Conservation (phyloP, 1,140 invertebrate species). For the Scaptomyza hsui region DNA sequence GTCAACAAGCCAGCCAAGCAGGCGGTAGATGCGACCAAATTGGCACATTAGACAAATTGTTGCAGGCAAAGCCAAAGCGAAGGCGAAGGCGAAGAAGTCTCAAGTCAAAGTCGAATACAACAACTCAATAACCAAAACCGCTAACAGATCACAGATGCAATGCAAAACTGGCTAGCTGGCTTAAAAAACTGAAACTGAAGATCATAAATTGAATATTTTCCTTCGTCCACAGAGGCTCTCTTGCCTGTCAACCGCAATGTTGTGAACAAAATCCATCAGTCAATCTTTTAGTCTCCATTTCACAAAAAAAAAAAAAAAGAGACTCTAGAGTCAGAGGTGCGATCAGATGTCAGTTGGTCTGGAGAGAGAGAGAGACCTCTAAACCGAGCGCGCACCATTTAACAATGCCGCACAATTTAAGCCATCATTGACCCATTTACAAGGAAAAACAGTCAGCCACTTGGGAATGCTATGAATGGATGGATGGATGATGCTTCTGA, state of each 20-base stretch:
- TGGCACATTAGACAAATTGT: slow-evolving; percentile 81
- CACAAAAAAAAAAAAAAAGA: background rate
- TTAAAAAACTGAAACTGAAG: slow-evolving; percentile 38
- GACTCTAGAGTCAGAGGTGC: slow-evolving; percentile 19
- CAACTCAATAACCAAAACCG: slow-evolving; percentile 61
- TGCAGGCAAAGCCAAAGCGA: slow-evolving; percentile 22
- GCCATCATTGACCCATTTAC: slow-evolving; percentile 81
- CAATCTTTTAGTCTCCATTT: slow-evolving; percentile 45
- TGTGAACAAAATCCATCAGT: slow-evolving; percentile 43
- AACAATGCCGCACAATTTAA: slow-evolving; percentile 71
- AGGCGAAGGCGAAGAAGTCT: background rate
- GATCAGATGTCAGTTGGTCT: slow-evolving; percentile 66
- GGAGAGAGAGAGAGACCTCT: slow-evolving; percentile 37
- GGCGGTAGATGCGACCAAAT: slow-evolving; percentile 58
- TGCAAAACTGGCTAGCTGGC: slow-evolving; percentile 1
- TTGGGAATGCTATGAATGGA: slow-evolving; percentile 39
- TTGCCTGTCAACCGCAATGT: slow-evolving; percentile 31
- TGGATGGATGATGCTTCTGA: background rate
- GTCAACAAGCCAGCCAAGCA: slow-evolving; percentile 15
- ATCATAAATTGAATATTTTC: slow-evolving; percentile 44
- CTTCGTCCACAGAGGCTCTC: background rate
- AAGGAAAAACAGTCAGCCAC: slow-evolving; percentile 30
- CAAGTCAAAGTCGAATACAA: slow-evolving; percentile 11
- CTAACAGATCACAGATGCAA: slow-evolving; percentile 3
- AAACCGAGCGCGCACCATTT: slow-evolving; percentile 23